phyloP scores from a whole-genome alignment of 2,113 vertebrate species.

The Verasper variegatus region DNA sequence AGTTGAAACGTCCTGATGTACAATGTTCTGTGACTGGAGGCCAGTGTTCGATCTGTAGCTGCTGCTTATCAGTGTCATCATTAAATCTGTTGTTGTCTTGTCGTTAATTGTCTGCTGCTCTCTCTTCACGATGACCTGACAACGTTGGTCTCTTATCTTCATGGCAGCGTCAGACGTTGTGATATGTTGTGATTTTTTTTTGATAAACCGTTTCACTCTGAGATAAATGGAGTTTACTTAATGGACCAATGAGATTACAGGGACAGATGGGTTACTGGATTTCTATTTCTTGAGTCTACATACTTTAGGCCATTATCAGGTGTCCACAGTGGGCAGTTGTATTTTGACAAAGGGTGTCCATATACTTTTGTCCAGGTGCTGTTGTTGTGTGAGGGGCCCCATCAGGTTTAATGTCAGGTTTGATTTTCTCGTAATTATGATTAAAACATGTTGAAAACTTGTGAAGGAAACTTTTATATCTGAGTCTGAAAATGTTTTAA shows the following conservation, averaged over 20 bases:
- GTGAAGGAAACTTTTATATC: constrained; percentile 35
- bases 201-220: constrained; percentile 8
- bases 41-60: not conserved
- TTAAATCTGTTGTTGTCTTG: not conserved
- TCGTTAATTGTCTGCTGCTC: not conserved
- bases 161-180: not conserved
- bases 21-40: not conserved
- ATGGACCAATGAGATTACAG: constrained; percentile 52
- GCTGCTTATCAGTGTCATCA: not conserved
- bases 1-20: not conserved
- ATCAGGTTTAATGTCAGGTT: not conserved
- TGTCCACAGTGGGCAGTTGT: not conserved
- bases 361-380: not conserved
- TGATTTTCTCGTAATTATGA: not conserved
- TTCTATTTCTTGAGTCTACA: not conserved
- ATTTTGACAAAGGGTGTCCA: not conserved
- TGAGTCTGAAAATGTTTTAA: constrained; percentile 34
- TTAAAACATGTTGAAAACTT: constrained; percentile 5
- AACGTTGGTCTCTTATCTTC: not conserved
- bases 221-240: constrained; percentile 13
- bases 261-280: constrained; percentile 39
- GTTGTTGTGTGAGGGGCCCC: not conserved
- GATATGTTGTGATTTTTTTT: constrained; percentile 4
- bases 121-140: not conserved
- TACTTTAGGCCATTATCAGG: not conserved